phyloP scores from a whole-genome alignment of 2,113 vertebrate genomes.

The Clarias macrocephalus region DNA sequence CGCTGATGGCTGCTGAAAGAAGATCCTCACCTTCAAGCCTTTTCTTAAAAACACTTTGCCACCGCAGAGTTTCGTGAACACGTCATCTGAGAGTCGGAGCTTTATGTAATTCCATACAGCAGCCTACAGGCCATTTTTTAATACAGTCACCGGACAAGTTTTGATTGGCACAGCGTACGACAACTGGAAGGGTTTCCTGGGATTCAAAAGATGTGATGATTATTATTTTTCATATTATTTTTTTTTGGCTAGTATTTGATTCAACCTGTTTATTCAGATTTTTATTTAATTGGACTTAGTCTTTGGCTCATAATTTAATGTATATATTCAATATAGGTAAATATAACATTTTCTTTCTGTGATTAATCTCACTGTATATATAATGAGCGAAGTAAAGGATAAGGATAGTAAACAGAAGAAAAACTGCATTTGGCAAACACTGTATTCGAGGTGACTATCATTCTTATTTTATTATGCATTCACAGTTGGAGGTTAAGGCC shows the following conservation, averaged over 20 bases:
- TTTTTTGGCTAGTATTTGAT: not conserved
- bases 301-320: not conserved
- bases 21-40: conserved; percentile 56
- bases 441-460: no score
- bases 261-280: not conserved
- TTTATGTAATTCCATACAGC: conserved; percentile 52
- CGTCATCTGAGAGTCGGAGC: conserved; percentile 59
- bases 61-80: conserved; percentile 63
- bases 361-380: not conserved
- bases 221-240: not conserved
- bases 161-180: conserved; percentile 38
- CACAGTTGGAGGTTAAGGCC: no score
- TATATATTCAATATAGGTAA: not conserved
- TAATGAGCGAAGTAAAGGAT: not conserved
- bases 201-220: not conserved
- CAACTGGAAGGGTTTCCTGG: not conserved
- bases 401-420: not conserved
- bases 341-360: not conserved
- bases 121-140: conserved; percentile 18
- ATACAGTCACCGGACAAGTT: not conserved
- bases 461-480: no score
- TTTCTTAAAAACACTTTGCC: conserved; percentile 54
- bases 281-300: not conserved
- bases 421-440: not conserved
- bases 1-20: conserved; percentile 73